phyloP scores from a whole-genome alignment of 2,797 vertebrate genomes.

The Scolopax rusticola region DNA sequence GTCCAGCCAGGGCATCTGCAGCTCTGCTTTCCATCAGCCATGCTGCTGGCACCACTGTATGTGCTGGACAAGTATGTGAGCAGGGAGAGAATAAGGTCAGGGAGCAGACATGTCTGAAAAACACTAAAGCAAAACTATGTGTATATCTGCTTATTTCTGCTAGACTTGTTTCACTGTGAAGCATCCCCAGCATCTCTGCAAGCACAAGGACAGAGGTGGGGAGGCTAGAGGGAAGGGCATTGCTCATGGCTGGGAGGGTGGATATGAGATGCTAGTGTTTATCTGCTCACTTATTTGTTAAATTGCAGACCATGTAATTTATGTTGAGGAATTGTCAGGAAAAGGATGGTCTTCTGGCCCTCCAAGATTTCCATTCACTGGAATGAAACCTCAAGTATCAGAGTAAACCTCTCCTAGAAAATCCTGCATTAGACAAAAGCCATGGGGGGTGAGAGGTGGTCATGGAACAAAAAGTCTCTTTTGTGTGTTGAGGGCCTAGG shows the following conservation, averaged over 20 bases:
- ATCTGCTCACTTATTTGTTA: not conserved
- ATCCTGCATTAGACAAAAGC: not conserved
- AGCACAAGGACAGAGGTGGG: not conserved
- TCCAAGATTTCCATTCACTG: not conserved
- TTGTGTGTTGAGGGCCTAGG: not conserved
- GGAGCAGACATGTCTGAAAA: not conserved
- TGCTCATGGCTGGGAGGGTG: not conserved
- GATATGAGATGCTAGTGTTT: not conserved
- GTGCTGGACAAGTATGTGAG: not conserved
- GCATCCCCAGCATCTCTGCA: not conserved
- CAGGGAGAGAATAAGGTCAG: not conserved
- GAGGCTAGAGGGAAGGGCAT: not conserved
- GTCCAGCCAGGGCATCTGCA: not conserved
- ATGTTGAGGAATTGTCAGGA: not conserved
- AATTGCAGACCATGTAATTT: not conserved
- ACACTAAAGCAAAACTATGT: not conserved
- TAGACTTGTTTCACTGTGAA: not conserved
- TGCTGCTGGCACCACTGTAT: not conserved
- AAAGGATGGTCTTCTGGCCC: not conserved
- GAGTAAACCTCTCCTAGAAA: not conserved
- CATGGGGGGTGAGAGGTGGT: accelerated
- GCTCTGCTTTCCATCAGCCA: not conserved
- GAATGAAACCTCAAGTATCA: not conserved
- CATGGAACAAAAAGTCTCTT: not conserved
- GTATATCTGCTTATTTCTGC: not conserved